Conservation (phyloP, 1,140 invertebrate species). For the Caenorhabditis tropicalis region DNA sequence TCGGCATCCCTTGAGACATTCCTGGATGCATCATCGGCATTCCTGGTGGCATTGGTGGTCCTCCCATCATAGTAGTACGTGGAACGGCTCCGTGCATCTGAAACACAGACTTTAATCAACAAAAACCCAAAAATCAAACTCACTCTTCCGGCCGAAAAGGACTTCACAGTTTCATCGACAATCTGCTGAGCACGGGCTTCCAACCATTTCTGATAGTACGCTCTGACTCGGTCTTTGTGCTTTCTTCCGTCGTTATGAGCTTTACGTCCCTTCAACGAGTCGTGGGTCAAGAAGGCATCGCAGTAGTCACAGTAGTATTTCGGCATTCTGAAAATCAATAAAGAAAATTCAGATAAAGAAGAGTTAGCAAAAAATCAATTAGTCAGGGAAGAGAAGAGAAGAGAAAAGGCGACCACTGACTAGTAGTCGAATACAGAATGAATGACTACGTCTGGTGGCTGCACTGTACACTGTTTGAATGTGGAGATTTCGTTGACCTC, state of each 20-base stretch:
- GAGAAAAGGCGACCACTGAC: too few relatives aligned
- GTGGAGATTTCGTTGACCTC: too few relatives aligned
- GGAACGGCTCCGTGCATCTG: neutral
- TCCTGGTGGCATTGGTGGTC: neutral
- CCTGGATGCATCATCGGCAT: too few relatives aligned
- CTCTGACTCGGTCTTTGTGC: constrained; percentile 99
- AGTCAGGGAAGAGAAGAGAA: too few relatives aligned
- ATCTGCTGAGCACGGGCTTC: constrained; percentile 93
- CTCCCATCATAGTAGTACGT: neutral
- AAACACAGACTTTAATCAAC: neutral
- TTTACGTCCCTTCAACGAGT: constrained; percentile 97
- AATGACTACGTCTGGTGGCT: too few relatives aligned
- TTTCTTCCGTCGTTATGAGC: constrained; percentile 98
- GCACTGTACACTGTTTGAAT: too few relatives aligned
- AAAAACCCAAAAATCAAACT: neutral
- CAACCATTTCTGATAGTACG: constrained; percentile 99
- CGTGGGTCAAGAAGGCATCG: constrained; percentile 98
- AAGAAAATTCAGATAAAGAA: too few relatives aligned
- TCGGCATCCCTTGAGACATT: too few relatives aligned
- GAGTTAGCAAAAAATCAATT: too few relatives aligned
- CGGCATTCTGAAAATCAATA: constrained; percentile 51
- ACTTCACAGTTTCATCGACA: constrained; percentile 90
- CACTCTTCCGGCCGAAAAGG: constrained; percentile 50
- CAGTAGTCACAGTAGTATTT: constrained; percentile 99
- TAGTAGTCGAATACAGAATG: too few relatives aligned